Evolutionary conservation across 1,140 invertebrate genomes (phyloP), one percentile per base, ranked within the genome.

Genomic region (Galleria mellonella): DNA sequence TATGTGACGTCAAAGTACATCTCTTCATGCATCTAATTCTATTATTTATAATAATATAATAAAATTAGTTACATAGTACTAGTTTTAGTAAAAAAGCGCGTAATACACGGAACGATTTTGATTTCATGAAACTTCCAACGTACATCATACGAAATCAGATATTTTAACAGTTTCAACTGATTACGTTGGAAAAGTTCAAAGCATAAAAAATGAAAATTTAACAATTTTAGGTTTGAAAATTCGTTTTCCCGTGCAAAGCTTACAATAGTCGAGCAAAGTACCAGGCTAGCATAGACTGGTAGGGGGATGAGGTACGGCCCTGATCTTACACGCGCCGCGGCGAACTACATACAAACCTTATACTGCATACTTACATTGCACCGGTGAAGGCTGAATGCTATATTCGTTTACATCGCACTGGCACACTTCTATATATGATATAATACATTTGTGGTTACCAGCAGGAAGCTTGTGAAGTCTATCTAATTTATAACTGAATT

Each of bases 401-500:
- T 60, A 62, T 59, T 65, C 62, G 61, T 64, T 83, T 81, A 81
- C 73, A 76, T 54, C 52, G 32, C 39, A 23, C 9, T n/a, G 30
- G 30, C 30, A 10, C 30, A 31, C 35, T 17, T 37, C 35, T 9
- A 12, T 37, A 37, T 37, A 37, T n/a, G 14, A 35, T 17, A n/a
- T 23, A 4, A 17, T 15, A 23, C 13, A 33, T 23, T 23, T 2
- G 17, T 23, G 2, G 17, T 23, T 23, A 23, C 17, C 11, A 11
- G 35, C 9, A 37, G 69, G 61, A 67, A 70, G 70, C 74, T 77
- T 71, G 17, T 72, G 69, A 73, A 62, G 73, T 67, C 77, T 78
- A 78, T 70, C 71, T 77, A 74, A 78, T 75, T 79, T 81, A 72
- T 61, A 64, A 69, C 62, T 72, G 72, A 72, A 77, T 76, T 72